Evolutionary conservation across 2,113 vertebrate species (phyloP).

Genomic region (Bufo gargarizans): DNA sequence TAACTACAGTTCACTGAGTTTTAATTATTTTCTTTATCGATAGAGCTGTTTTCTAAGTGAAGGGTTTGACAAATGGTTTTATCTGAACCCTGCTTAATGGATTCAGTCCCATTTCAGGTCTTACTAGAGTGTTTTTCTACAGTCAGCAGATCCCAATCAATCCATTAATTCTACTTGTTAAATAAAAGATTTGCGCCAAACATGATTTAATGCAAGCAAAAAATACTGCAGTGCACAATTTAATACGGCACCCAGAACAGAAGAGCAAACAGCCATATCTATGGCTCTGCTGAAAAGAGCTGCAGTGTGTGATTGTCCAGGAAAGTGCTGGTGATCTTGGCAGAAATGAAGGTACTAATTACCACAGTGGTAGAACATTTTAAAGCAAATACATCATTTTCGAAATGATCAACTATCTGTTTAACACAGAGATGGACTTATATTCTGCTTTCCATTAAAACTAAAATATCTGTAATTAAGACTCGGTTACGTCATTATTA

Average conservation of each 20-base stretch:
- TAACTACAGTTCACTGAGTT: conserved; percentile 65
- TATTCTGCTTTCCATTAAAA: conserved; percentile 17
- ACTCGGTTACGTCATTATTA: conserved; percentile 19
- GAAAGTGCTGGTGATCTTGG: conserved; percentile 45
- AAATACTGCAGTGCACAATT: conserved; percentile 50
- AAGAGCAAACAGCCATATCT: conserved; percentile 28
- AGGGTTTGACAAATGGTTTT: conserved; percentile 56
- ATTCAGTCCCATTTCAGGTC: conserved; percentile 56
- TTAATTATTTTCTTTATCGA: conserved; percentile 67
- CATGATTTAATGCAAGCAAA: conserved; percentile 38
- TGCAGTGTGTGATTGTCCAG: conserved; percentile 37
- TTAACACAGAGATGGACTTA: conserved; percentile 18
- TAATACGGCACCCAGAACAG: conserved; percentile 27
- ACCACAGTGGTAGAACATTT: conserved; percentile 30
- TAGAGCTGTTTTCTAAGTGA: conserved; percentile 57
- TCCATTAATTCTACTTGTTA: conserved; percentile 53
- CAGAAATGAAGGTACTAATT: conserved; percentile 30
- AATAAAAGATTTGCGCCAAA: conserved; percentile 23
- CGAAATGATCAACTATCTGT: conserved; percentile 24
- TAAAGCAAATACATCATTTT: conserved; percentile 41
- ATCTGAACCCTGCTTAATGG: conserved; percentile 60
- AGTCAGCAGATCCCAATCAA: conserved; percentile 50
- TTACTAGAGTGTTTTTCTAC: conserved; percentile 27
- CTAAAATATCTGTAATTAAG: conserved; percentile 17
- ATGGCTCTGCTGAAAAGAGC: conserved; percentile 5